Percentiles rank a stretch among this genome's conserved stretches.
These are phyloP conservation scores for Nycticebus coucang DNA, from an alignment of 2,113 vertebrate species.

Conservation along the genomic window DNA sequence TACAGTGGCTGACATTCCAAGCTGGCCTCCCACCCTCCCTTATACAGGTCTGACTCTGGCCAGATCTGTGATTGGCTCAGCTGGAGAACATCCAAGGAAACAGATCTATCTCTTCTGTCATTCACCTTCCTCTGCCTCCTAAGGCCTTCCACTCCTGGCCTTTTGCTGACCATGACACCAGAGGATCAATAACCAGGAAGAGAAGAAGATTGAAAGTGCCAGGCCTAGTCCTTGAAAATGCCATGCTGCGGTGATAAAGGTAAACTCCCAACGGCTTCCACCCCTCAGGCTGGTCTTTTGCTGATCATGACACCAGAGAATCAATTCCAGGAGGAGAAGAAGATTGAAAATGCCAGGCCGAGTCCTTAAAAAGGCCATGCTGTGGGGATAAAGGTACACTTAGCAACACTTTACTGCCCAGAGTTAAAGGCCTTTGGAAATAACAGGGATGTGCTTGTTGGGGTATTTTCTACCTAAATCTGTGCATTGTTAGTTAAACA, in stretches of 20 bases:
- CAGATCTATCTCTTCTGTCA: slow-evolving; percentile 8
- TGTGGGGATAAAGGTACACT: not conserved
- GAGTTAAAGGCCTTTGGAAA: slow-evolving; percentile 2
- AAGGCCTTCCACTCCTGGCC: not conserved
- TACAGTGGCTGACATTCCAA: not conserved
- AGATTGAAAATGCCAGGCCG: slow-evolving; percentile 26
- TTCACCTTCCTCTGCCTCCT: not conserved
- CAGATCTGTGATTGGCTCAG: not conserved
- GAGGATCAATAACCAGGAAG: not conserved
- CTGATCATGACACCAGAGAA: not conserved
- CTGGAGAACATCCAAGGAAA: not conserved
- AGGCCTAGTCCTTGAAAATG: slow-evolving; percentile 9
- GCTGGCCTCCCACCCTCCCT: not conserved
- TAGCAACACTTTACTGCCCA: not conserved
- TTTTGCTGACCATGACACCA: slow-evolving; percentile 1
- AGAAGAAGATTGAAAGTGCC: not conserved
- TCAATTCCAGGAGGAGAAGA: not conserved
- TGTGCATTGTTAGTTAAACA: not conserved
- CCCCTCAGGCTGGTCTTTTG: not conserved
- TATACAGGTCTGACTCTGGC: not conserved
- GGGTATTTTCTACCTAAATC: not conserved
- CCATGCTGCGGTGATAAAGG: not conserved
- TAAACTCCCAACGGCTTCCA: not conserved
- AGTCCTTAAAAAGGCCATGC: not conserved
- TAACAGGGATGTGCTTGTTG: too few relatives aligned